Evolutionary conservation across 2,888 invertebrate genomes (phyloP), one percentile per base, ranked within the genome.

Genomic region (Cepaea hortensis): DNA sequence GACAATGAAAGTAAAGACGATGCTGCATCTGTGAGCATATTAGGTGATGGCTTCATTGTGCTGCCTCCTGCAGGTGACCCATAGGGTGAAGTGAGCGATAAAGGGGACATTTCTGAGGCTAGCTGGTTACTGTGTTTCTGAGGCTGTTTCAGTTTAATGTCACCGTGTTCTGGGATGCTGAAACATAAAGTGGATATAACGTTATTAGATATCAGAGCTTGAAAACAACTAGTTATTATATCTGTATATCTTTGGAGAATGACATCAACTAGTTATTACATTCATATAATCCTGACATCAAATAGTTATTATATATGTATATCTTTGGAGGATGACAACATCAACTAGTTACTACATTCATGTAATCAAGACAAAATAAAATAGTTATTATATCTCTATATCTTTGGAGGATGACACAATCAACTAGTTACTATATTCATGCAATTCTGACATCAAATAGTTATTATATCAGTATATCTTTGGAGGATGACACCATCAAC

Each of bases 21-120:
- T 73, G 82, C 82, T 18, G 7, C 61, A 13, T 82, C 82, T 73
- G 73, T 82, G 11, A 82, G 61, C 73, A 82, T 55, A 15, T 48
- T n/a, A 15, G 82, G 82, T 82, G 82, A 82, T n/a, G 73, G 70
- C 72, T 73, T 82, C 6, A 18, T 55, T 3, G 50, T 11, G 70
- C 72, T 72, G 72, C 35, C 50, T 70, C 72, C 72, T 18, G 65
- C n/a, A 18, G 82, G 73, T 48, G 82, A 72, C 15, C 72, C 23
- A 61, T 61, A 61, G 11, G 82, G 61, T 73, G 82, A 82, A 5
- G 35, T 82, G 18, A 46, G 55, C 7, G 82, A 82, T 61, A 61
- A 73, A 6, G 82, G 82, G 9, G 82, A 82, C 61, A 18, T 3
- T 72, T 23, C 55, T 55, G 61, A 72, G 5, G 55, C 15, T 5